Evolutionary conservation across 2,888 invertebrate genomes (phyloP), one percentile per base, ranked within the genome.

Genomic region (Choristoneura rosaceana): DNA sequence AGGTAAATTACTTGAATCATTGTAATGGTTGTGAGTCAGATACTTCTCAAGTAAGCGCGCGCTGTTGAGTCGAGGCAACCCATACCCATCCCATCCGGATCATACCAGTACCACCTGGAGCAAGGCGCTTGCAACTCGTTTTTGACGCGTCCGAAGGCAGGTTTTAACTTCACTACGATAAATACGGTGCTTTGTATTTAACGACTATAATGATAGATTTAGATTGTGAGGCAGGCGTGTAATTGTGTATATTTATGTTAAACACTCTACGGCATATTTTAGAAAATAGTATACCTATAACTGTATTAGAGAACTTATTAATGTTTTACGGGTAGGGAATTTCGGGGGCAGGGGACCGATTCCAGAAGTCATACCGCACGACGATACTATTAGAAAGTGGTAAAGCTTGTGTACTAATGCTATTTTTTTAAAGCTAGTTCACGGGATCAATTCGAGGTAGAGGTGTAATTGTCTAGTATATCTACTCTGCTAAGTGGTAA

Each of bases 1-100:
- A 17, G 52, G 52, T 25, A 25, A 55, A 25, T 12, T 55, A 10
- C 25, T 25, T 38, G 55, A 47, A 62, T 62, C 61, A 71, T 47
- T 58, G 62, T 17, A 41, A n/a, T 55, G 61, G 25, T 61, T 43
- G 65, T 58, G 67, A 71, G 45, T 66, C 71, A 71, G 60, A 52
- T 59, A 62, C 62, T 10, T 43, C 62, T n/a, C n/a, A 58, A 34
- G 17, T 58, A 14, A 43, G 17, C 55, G 15, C 7, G 47, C 65
- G 15, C 25, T 10, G 17, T 12, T n/a, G n/a, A 4, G 15, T 15
- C 9, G 9, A n/a, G 43, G 8, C 8, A 38, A 7, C 38, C 38
- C 38, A 38, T 25, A 38, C 38, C 38, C 38, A 34, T 8, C 2
- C 17, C 55, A 59, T 34, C 58, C 71, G 67, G 71, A 63, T 71